Evolutionary conservation across 2,888 invertebrate species (phyloP).

Genomic region (Pharmacophagus antenor): DNA sequence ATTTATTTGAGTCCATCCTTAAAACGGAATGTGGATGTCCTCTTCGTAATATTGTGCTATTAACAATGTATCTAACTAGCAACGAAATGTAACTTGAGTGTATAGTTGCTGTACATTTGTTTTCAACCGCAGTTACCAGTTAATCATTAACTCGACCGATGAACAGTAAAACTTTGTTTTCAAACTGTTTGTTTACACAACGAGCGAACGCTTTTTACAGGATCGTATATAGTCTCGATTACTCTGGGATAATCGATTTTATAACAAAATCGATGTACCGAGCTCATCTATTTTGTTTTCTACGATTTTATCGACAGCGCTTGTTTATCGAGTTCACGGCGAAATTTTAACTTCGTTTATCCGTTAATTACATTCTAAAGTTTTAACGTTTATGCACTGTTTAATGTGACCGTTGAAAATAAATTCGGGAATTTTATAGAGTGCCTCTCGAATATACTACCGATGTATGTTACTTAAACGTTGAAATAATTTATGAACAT

Average conservation of each 20-base stretch:
- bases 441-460: not conserved
- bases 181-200: constrained; percentile 18
- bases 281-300: constrained; percentile 34
- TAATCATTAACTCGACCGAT: constrained; percentile 1
- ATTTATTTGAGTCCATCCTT: too few species aligned
- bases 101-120: too few species aligned
- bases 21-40: too few species aligned
- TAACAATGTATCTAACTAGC: too few species aligned
- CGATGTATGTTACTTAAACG: not conserved
- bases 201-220: constrained; percentile 12
- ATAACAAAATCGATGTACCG: constrained; percentile 14
- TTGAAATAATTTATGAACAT: constrained; percentile 1
- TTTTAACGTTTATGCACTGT: constrained; percentile 14
- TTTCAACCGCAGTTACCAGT: not conserved
- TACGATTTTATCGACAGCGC: constrained; percentile 37
- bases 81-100: too few species aligned
- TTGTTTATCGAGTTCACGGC: constrained; percentile 26
- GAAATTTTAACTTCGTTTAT: constrained; percentile 29
- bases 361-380: constrained; percentile 21
- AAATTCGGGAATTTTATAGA: constrained; percentile 10
- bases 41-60: too few species aligned
- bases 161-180: constrained; percentile 11
- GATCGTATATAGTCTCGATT: constrained; percentile 20
- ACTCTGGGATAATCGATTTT: constrained; percentile 25
- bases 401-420: constrained; percentile 8